A percentile compares a stretch with the other conserved stretches of the same genome.
These are phyloP conservation scores for Holcopasites calliopsidis DNA, from an alignment of 1,140 invertebrate species.

Conservation along the genomic window DNA sequence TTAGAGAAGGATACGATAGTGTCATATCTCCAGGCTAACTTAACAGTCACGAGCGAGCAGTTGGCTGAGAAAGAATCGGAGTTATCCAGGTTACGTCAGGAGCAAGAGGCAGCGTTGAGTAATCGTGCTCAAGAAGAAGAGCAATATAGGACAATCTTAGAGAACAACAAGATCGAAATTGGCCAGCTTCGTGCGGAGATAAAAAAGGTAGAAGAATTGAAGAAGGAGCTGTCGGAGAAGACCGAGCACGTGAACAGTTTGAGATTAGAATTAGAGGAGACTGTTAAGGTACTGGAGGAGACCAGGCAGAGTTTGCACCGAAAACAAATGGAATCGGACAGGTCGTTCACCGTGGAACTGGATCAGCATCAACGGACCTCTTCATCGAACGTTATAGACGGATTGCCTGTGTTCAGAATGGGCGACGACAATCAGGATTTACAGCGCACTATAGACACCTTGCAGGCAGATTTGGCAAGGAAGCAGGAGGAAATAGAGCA, in stretches of 20 bases:
- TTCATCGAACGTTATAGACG: slow-evolving; percentile 26
- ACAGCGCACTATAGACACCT: slow-evolving; percentile 46
- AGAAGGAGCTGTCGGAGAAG: slow-evolving; percentile 21
- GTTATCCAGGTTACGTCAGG: slow-evolving; percentile 20
- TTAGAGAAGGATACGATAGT: slow-evolving; percentile 56
- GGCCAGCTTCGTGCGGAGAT: not conserved
- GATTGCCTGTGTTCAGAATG: slow-evolving; percentile 63
- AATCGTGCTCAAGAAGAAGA: slow-evolving; percentile 27
- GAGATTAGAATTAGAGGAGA: slow-evolving; percentile 20
- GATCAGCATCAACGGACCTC: not conserved
- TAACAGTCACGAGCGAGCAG: slow-evolving; percentile 41
- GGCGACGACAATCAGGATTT: slow-evolving; percentile 44
- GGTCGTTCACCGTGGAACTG: not conserved
- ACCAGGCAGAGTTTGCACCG: slow-evolving; percentile 4
- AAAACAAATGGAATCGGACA: slow-evolving; percentile 36
- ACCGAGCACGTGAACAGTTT: slow-evolving; percentile 22
- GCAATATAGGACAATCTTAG: not conserved
- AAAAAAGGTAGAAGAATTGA: not conserved
- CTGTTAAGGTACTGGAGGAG: slow-evolving; percentile 17
- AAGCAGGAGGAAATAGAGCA: slow-evolving; percentile 75
- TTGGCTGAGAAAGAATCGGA: slow-evolving; percentile 38
- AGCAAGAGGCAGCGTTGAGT: slow-evolving; percentile 53
- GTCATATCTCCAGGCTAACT: slow-evolving; percentile 43
- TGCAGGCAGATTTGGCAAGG: slow-evolving; percentile 63
- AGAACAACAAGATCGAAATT: slow-evolving; percentile 8